Base-by-base conservation (phyloP, 1,140 invertebrate species). In the Drosophila pseudoobscura region DNA sequence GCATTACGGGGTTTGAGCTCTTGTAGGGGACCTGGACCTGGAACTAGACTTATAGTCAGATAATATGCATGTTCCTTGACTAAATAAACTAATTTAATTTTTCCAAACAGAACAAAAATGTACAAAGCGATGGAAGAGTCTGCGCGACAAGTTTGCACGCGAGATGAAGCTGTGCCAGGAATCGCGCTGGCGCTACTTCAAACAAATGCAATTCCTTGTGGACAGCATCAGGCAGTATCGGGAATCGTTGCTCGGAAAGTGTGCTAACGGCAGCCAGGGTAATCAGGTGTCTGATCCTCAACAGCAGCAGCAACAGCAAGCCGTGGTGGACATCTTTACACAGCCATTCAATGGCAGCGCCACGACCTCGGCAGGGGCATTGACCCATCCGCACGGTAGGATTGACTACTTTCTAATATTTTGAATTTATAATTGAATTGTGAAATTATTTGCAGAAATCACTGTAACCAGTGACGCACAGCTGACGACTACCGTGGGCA, bases 151-250 rank as follows among this genome's bases (percentile, higher is more conserved):
- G 70, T 91, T 91, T 59, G 89, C 89, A 8, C 82, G 89, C 20
- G 89, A 91, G 65, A 91, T 91, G 89, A 91, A 91, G 69, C 50
- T 91, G 44, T 89, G 85, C 53, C 85, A 89, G 58, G 89, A 90
- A 74, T 91, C 89, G 41, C 89, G 89, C 55, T 91, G 89, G 89
- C 89, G 89, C 45, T 91, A 91, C 57, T 91, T 91, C 43, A 91
- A 91, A 56, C 89, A 91, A 65, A 91, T 91, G 89, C 85, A 89
- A 59, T 91, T 91, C 57, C 57, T 91, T 6, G 89, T 91, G 17
- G 89, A 91, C 70, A 90, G 89, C 5, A 91, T 91, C 39, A 52
- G 89, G 29, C 89, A 91, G 57, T 91, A 91, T 43, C 82, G 89
- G 9, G 89, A 90, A 66, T 91, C 89, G 9, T 64, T 91, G 51